Conservation (phyloP, 2,888 invertebrate genomes). For the Herminia tarsipennalis region DNA sequence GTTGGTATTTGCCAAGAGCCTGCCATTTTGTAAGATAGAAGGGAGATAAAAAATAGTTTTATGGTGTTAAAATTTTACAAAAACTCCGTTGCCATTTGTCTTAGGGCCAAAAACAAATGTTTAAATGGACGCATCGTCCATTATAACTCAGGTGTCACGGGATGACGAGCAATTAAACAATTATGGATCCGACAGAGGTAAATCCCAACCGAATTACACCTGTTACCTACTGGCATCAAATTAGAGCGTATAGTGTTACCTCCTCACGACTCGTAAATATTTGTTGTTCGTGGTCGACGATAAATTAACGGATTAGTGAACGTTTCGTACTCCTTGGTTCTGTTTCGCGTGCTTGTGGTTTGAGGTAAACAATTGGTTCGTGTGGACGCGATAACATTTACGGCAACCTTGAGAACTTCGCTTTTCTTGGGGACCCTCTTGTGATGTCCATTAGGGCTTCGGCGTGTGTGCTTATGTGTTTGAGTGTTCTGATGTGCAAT, state of each 20-base stretch:
- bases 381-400: slow-evolving; percentile 76
- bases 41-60: slow-evolving; percentile 86
- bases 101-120: slow-evolving; percentile 84
- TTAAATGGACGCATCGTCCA: slow-evolving; percentile 99
- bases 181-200: slow-evolving; percentile 97
- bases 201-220: slow-evolving; percentile 84
- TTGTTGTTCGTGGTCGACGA: slow-evolving; percentile 63
- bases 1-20: slow-evolving; percentile 82
- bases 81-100: slow-evolving; percentile 81
- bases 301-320: slow-evolving; percentile 53
- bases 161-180: slow-evolving; percentile 98
- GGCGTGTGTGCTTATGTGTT: slow-evolving; percentile 45
- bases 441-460: slow-evolving; percentile 47
- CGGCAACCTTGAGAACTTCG: slow-evolving; percentile 77
- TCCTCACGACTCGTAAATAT: slow-evolving; percentile 71
- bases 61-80: slow-evolving; percentile 84
- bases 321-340: slow-evolving; percentile 45
- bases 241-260: slow-evolving; percentile 83
- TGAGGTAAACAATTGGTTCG: slow-evolving; percentile 80
- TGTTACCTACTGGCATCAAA: slow-evolving; percentile 83
- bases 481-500: slow-evolving; percentile 55
- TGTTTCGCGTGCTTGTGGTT: slow-evolving; percentile 59
- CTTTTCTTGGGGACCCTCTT: slow-evolving; percentile 54
- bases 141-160: slow-evolving; percentile 99
- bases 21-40: slow-evolving; percentile 86